Conservation (phyloP, 2,888 invertebrate species). For the Polia nebulosa region DNA sequence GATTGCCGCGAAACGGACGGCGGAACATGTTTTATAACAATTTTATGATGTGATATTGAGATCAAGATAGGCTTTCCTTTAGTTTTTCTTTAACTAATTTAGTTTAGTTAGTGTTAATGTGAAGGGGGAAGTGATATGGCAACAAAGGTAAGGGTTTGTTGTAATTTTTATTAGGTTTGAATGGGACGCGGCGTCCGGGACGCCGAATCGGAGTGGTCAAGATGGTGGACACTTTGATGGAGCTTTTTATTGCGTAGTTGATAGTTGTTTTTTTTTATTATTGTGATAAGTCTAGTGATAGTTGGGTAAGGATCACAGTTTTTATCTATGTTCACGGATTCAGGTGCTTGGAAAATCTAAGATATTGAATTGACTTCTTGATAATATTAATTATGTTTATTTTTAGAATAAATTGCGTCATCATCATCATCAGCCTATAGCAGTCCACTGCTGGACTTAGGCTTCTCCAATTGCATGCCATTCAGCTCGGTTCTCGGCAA, state of each 20-base stretch:
- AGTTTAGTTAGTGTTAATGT: background rate
- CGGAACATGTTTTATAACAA: background rate
- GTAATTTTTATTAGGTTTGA: background rate
- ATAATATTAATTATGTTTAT: too few relatives aligned
- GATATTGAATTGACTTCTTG: too few relatives aligned
- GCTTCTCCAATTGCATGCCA: too few relatives aligned
- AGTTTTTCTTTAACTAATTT: background rate
- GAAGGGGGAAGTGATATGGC: background rate
- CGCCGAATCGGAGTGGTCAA: background rate
- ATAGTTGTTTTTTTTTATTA: background rate
- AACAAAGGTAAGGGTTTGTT: slow-evolving; percentile 5
- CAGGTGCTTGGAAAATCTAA: too few relatives aligned
- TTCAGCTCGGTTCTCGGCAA: too few relatives aligned
- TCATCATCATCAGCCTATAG: too few relatives aligned
- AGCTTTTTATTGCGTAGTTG: background rate
- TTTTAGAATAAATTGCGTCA: background rate
- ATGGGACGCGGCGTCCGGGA: background rate
- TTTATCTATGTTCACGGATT: background rate
- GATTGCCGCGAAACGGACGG: slow-evolving; percentile 21
- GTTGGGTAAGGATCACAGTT: background rate
- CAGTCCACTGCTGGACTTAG: too few relatives aligned
- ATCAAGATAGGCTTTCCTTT: background rate
- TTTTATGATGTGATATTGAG: background rate
- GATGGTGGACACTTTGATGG: slow-evolving; percentile 15
- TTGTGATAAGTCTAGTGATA: background rate